Conservation (phyloP, 1,140 invertebrate species). For the Drosophila malerkotliana region DNA sequence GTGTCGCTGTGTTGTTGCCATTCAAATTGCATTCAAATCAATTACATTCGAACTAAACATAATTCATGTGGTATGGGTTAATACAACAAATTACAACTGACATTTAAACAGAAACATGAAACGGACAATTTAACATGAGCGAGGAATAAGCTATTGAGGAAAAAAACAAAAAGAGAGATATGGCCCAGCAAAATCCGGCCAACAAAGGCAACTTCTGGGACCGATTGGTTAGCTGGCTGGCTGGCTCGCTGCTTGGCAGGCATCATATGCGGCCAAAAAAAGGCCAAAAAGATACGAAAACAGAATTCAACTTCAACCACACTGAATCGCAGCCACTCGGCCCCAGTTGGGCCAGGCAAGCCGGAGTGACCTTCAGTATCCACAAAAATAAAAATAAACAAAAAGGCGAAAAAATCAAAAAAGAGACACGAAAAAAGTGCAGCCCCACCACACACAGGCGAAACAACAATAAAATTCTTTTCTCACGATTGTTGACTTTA, state of each 20-base stretch:
- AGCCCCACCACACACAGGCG: slow-evolving; percentile 54
- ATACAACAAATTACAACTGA: slow-evolving; percentile 82
- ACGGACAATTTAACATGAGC: slow-evolving; percentile 79
- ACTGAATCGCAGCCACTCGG: slow-evolving; percentile 66
- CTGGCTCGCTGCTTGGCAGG: slow-evolving; percentile 41
- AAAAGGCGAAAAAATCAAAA: slow-evolving; percentile 28
- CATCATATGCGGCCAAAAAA: slow-evolving; percentile 71
- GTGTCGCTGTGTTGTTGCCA: slow-evolving; percentile 47
- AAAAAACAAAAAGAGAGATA: slow-evolving; percentile 21
- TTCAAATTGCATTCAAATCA: slow-evolving; percentile 82
- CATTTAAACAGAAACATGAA: slow-evolving; percentile 82
- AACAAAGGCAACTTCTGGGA: slow-evolving; percentile 48
- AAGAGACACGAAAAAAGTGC: slow-evolving; percentile 53
- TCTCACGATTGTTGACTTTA: slow-evolving; percentile 83
- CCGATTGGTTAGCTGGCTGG: slow-evolving; percentile 27
- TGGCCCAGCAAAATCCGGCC: slow-evolving; percentile 27
- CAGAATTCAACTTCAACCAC: slow-evolving; percentile 63
- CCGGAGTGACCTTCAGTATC: slow-evolving; percentile 69
- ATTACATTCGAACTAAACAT: slow-evolving; percentile 82
- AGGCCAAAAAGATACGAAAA: slow-evolving; percentile 55
- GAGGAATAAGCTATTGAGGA: slow-evolving; percentile 34
- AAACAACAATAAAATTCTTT: slow-evolving; percentile 81
- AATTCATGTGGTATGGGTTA: slow-evolving; percentile 82
- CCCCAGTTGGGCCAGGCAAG: slow-evolving; percentile 48
- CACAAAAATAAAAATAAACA: slow-evolving; percentile 59